A percentile compares a stretch with the other conserved stretches of the same genome.
Conservation (phyloP, 2,888 invertebrate species). For the Tenodera sinensis region DNA sequence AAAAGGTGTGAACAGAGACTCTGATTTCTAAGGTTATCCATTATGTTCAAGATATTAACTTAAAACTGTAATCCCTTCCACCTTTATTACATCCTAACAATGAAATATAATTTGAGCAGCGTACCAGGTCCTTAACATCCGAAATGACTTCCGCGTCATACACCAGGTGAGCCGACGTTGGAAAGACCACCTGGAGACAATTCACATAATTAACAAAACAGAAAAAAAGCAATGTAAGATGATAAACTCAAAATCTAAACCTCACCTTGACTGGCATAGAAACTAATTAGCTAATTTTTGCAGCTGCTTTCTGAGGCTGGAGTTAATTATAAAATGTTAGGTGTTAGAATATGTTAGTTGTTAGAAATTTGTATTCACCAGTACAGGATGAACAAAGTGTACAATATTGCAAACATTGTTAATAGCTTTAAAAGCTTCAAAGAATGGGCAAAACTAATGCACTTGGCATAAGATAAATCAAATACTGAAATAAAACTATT, state of each 20-base stretch:
- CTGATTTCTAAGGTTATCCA: neutral
- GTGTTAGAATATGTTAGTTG: neutral
- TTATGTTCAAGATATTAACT: neutral
- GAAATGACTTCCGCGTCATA: neutral
- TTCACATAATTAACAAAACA: neutral
- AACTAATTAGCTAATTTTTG: neutral
- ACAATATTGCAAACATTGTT: neutral
- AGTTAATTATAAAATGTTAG: neutral
- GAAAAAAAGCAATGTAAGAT: neutral
- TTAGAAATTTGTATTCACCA: too few relatives aligned
- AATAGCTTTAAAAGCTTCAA: too few relatives aligned
- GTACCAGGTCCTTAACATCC: neutral
- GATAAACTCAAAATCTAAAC: neutral
- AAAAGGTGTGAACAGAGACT: neutral
- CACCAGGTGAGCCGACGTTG: neutral
- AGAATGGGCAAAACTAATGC: too few relatives aligned
- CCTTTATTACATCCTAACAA: neutral
- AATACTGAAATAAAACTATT: too few relatives aligned
- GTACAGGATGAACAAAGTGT: neutral
- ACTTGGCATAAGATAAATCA: too few relatives aligned
- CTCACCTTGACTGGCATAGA: neutral
- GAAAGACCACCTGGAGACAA: neutral
- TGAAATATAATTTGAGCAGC: neutral
- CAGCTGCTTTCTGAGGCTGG: neutral
- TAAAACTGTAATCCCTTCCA: neutral